Base-by-base conservation (phyloP, 1,140 invertebrate species). In the Anthonomus grandis region DNA sequence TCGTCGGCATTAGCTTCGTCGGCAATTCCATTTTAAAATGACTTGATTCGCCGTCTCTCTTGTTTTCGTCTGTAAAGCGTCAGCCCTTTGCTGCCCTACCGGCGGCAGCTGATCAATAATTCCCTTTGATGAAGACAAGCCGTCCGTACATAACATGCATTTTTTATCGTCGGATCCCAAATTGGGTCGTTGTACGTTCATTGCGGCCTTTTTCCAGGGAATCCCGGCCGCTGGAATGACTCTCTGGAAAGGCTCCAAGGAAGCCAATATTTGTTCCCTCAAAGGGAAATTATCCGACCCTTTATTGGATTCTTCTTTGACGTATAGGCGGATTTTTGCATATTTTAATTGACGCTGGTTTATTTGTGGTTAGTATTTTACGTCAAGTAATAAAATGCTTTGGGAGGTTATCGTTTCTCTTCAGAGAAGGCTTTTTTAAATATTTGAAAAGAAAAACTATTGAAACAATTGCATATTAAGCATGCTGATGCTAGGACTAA, bases 71-170 rank as follows among this genome's bases (percentile, higher is more conserved):
- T n/a, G 27, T 31, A 31, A 31, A 31, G 27, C n/a, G n/a, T n/a
- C n/a, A n/a, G n/a, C n/a, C n/a, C n/a, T n/a, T n/a, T n/a, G n/a
- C n/a, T n/a, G n/a, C n/a, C 27, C 27, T 31, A 31, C 38, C 8
- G 8, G 17, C 42, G 12, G n/a, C 15, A n/a, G 4, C 22, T 60
- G 27, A 60, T 60, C 58, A 69, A 69, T 69, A 69, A 69, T 67
- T 67, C 65, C 54, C 57, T 69, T 69, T 69, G 65, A 69, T 65
- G 60, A 59, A 42, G 55, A 46, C 31, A 53, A 52, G 45, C 56
- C 27, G 37, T 6, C 25, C 41, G 23, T 39, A 62, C 60, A 65
- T 64, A 56, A 64, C 58, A 65, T 67, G 60, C 61, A 65, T 67
- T 67, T 66, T 66, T 62, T 57, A 64, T 60, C n/a, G n/a, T n/a